Evolutionary conservation across 35 echinoderm and acorn worm genomes (phyloP).

Genomic region (Diadema setosum): DNA sequence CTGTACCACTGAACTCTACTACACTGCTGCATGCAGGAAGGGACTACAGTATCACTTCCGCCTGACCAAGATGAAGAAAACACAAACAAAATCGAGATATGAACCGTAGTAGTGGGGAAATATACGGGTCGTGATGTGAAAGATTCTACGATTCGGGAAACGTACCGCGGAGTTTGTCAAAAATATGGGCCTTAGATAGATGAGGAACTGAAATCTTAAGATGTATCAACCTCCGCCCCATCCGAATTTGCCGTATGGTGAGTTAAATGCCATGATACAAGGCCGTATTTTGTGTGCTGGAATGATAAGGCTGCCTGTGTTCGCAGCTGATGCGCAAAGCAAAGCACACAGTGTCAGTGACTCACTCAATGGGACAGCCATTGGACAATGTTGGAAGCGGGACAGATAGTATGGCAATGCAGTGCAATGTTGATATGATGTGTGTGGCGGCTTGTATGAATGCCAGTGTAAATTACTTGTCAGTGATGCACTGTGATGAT

Average conservation of each 20-base stretch:
- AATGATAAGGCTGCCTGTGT: neutral
- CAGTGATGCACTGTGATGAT: too few species aligned
- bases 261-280: neutral
- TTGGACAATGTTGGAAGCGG: neutral
- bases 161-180: neutral
- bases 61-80: neutral
- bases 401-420: neutral
- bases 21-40: too few species aligned
- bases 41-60: constrained; percentile 8
- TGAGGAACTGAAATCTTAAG: neutral
- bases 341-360: neutral
- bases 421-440: neutral
- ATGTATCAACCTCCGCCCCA: neutral
- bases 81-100: neutral
- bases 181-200: neutral
- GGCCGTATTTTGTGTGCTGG: neutral
- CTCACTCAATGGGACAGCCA: neutral
- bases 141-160: neutral
- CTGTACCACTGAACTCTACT: too few species aligned
- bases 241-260: constrained; percentile 1
- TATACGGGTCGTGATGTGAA: neutral
- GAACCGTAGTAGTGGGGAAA: neutral
- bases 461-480: too few species aligned
- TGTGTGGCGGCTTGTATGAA: neutral
- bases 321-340: neutral